A percentile compares a stretch with the other conserved stretches of the same genome.
Evolutionary conservation across 2,888 invertebrate genomes (phyloP).

Genomic region (Lycocerus yunnanus): DNA sequence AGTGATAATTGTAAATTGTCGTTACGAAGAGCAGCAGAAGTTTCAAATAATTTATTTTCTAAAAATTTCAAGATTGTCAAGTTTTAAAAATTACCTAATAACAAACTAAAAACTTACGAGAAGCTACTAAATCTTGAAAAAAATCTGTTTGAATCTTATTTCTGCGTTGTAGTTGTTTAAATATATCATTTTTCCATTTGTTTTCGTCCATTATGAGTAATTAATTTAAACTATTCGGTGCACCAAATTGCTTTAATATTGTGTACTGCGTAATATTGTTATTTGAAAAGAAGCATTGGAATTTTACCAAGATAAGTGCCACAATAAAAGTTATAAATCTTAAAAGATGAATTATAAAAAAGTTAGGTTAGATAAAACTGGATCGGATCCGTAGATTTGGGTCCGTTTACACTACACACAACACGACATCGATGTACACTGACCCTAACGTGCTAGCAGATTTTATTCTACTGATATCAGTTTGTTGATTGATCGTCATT

Average conservation of each 20-base stretch:
- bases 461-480: background rate
- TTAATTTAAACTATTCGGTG: background rate
- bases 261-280: background rate
- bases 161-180: conserved; percentile 71
- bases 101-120: conserved; percentile 72
- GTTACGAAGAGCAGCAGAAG: conserved; percentile 75
- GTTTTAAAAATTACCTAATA: conserved; percentile 23
- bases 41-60: conserved; percentile 89
- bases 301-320: background rate
- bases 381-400: background rate
- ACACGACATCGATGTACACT: background rate
- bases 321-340: conserved; percentile 4
- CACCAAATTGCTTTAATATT: background rate
- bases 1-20: conserved; percentile 86
- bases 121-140: conserved; percentile 78
- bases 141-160: conserved; percentile 76
- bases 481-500: no score
- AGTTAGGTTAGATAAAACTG: conserved; percentile 10
- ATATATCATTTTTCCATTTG: conserved; percentile 73
- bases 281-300: background rate
- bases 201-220: conserved; percentile 43
- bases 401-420: background rate
- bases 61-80: conserved; percentile 31
- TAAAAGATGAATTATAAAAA: background rate
- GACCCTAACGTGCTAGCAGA: background rate